Evolutionary conservation across 2,888 invertebrate species (phyloP).

Genomic region (Pandemis corylana): DNA sequence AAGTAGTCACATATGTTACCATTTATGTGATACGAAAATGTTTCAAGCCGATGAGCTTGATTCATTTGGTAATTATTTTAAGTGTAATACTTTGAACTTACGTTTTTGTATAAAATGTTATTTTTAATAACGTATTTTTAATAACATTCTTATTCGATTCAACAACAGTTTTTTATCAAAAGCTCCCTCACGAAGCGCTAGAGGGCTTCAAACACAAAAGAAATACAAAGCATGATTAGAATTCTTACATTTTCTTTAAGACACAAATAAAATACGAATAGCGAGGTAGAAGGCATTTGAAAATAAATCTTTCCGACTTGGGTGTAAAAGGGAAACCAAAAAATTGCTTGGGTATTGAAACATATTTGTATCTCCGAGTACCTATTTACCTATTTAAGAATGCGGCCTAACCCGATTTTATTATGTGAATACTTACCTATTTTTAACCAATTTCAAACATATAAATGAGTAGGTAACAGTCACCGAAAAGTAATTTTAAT

Average conservation of each 20-base stretch:
- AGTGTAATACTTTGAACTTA: not conserved
- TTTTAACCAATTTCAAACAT: no score
- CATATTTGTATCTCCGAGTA: not conserved
- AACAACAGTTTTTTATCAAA: constrained; percentile 8
- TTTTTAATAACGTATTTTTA: constrained; percentile 1
- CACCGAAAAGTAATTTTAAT: no score
- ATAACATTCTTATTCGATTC: constrained; percentile 8
- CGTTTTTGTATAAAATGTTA: not conserved
- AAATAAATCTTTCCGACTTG: constrained; percentile 8
- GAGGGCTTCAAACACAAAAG: constrained; percentile 1
- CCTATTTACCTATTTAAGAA: no score
- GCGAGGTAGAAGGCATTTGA: not conserved
- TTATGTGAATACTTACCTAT: no score
- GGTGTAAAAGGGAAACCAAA: constrained; percentile 1
- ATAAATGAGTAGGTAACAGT: no score
- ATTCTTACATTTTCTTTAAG: constrained; percentile 25
- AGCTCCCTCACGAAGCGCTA: not conserved
- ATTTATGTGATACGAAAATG: no score
- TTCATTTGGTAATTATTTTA: not conserved
- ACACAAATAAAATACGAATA: not conserved
- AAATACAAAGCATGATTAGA: constrained; percentile 20
- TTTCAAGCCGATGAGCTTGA: no score
- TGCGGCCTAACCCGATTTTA: no score
- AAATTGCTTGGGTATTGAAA: not conserved
- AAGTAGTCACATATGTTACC: no score